Evolutionary conservation across 1,140 invertebrate species (phyloP).

Genomic region (Drosophila mauritiana): DNA sequence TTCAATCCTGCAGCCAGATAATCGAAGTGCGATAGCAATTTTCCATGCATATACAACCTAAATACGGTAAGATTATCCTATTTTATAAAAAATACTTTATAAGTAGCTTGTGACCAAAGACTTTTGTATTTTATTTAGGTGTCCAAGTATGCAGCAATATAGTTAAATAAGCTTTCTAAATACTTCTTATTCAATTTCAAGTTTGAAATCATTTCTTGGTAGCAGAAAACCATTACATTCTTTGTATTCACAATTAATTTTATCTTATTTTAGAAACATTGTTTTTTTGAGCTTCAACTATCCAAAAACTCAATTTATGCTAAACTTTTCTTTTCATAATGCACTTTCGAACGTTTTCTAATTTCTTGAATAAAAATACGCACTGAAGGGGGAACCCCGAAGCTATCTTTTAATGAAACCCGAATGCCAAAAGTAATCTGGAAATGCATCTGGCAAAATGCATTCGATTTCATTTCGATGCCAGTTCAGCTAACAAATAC

Average conservation of each 20-base stretch:
- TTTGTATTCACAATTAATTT: too few species aligned
- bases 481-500: conserved; percentile 11
- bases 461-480: conserved; percentile 21
- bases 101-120: too few species aligned
- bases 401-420: conserved; percentile 5
- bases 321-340: background rate
- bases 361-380: background rate
- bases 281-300: background rate
- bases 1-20: background rate
- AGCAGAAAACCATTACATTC: too few species aligned
- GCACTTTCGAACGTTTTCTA: background rate
- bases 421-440: background rate
- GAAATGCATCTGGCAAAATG: conserved; percentile 13
- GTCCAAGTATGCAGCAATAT: background rate
- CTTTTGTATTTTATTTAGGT: too few species aligned
- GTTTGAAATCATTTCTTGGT: too few species aligned
- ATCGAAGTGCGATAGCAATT: background rate
- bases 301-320: background rate
- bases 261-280: too few species aligned
- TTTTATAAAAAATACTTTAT: background rate
- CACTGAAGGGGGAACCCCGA: background rate
- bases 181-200: too few species aligned
- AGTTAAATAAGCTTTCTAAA: too few species aligned
- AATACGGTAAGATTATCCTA: background rate
- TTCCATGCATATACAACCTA: background rate